Base-by-base conservation (phyloP, 2,113 vertebrate species). In the Pogonocichla stellata region DNA sequence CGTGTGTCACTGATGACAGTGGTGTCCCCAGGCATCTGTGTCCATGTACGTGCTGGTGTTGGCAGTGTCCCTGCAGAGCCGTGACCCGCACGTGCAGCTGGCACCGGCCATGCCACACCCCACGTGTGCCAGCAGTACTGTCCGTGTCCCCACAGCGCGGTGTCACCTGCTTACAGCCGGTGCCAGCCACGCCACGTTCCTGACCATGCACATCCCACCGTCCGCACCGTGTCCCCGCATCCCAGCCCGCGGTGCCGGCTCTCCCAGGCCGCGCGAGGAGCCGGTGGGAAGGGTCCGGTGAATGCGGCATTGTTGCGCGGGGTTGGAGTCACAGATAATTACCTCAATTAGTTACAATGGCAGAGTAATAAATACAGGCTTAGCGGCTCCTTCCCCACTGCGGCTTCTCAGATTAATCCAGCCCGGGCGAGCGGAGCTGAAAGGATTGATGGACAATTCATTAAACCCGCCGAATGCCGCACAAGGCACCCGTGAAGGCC, bases 261-360 rank as follows among this genome's bases (percentile, higher is more conserved):
- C 96, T 97, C 97, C 97, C 96, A 96, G 83, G 95, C 97, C 95
- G 66, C 53, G 29, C 73, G 91, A 83, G 75, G 60, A 93, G 84
- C 85, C 73, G 96, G 92, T 87, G 92, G 95, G 97, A 95, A 97
- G 97, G 94, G 82, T 90, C 92, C 8, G 97, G 97, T 98, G 98
- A 98, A 98, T 98, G 98, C 97, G 47, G 98, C 98, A 98, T 98
- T 99, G 99, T 99, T 98, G 98, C 98, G 98, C 98, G 98, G 99
- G 98, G 98, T 96, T 98, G 98, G 99, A 99, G 99, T 99, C 99
- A 99, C 98, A 99, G 99, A 99, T 99, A 99, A 99, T 99, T 99
- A 99, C 99, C 99, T 99, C 99, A 99, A 99, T 99, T 99, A 99
- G 99, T 99, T 99, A 99, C 99, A 99, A 99, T 99, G 99, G 99